Percentiles rank a stretch among this genome's conserved stretches.
These are phyloP conservation scores for Aricia artaxerxes DNA, from an alignment of 2,888 invertebrate species.

Conservation along the genomic window DNA sequence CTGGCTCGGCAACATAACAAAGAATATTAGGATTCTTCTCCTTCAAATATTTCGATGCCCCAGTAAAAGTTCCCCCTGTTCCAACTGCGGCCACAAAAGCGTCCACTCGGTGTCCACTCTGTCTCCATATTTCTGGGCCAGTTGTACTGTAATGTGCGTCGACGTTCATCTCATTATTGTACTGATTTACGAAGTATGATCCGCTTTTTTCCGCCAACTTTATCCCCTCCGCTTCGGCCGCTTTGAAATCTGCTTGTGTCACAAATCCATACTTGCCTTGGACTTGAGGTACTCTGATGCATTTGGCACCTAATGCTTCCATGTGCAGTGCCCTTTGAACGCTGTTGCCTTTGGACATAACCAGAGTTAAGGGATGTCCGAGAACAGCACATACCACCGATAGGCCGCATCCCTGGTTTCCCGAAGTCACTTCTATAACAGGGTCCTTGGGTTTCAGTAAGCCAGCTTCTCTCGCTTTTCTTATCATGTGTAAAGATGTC, in stretches of 20 bases:
- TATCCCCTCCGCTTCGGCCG: slow-evolving; percentile 60
- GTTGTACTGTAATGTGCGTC: slow-evolving; percentile 66
- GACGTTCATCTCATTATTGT: slow-evolving; percentile 60
- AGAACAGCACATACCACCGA: slow-evolving; percentile 71
- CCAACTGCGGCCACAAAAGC: slow-evolving; percentile 70
- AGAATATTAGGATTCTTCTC: slow-evolving; percentile 61
- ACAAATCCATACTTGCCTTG: slow-evolving; percentile 72
- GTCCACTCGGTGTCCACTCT: slow-evolving; percentile 69
- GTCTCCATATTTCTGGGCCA: slow-evolving; percentile 73
- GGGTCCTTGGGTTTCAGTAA: slow-evolving; percentile 59
- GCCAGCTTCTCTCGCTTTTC: slow-evolving; percentile 56
- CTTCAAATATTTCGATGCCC: slow-evolving; percentile 65
- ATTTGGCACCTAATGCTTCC: slow-evolving; percentile 72
- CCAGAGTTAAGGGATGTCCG: slow-evolving; percentile 65
- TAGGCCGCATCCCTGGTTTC: slow-evolving; percentile 72
- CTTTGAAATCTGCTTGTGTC: slow-evolving; percentile 63
- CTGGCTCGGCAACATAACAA: slow-evolving; percentile 66
- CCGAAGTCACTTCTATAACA: slow-evolving; percentile 69
- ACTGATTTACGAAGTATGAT: slow-evolving; percentile 69
- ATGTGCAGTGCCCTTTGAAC: slow-evolving; percentile 69
- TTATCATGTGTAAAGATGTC: slow-evolving; percentile 67
- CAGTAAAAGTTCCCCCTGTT: slow-evolving; percentile 68
- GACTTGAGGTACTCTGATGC: slow-evolving; percentile 67
- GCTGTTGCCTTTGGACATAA: slow-evolving; percentile 73
- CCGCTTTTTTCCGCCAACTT: slow-evolving; percentile 57